Percentiles rank a stretch among this genome's conserved stretches.
phyloP scores from a whole-genome alignment of 2,113 vertebrate genomes.

The Climacteris rufus region DNA sequence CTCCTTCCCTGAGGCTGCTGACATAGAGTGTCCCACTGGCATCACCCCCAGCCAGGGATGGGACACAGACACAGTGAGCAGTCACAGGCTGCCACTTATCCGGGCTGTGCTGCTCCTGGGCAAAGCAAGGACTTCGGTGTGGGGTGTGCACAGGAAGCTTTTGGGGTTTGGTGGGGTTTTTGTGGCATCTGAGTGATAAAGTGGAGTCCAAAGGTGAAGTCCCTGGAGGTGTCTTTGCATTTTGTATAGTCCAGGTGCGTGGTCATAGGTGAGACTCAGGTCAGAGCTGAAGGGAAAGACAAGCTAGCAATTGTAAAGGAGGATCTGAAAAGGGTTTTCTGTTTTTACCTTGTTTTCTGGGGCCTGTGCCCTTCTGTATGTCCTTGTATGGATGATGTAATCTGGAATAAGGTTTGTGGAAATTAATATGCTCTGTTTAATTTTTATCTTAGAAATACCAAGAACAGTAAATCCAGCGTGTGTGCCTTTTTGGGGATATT shows the following conservation, averaged over 20 bases:
- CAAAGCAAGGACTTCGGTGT: not conserved
- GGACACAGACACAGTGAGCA: rapidly evolving
- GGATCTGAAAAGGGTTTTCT: not conserved
- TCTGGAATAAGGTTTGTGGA: constrained; percentile 19
- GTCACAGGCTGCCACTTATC: not conserved
- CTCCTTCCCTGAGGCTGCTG: not conserved
- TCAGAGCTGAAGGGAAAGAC: not conserved
- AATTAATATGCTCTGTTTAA: not conserved
- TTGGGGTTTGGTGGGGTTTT: not conserved
- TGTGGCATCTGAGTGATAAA: not conserved
- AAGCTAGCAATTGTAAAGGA: not conserved
- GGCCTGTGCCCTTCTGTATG: not conserved
- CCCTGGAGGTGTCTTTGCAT: not conserved
- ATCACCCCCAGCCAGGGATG: not conserved
- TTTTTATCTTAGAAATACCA: constrained; percentile 9
- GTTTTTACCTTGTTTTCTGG: not conserved
- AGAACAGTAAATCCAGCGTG: not conserved
- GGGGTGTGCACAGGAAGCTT: not conserved
- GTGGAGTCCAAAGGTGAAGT: not conserved
- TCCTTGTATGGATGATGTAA: not conserved
- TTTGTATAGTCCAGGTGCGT: not conserved
- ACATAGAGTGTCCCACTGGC: not conserved
- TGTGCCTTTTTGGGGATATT: not conserved
- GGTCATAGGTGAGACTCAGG: not conserved
- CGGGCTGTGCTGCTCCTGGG: not conserved